Conservation (phyloP, 2,797 vertebrate genomes). For the Sandelia bainsii region DNA sequence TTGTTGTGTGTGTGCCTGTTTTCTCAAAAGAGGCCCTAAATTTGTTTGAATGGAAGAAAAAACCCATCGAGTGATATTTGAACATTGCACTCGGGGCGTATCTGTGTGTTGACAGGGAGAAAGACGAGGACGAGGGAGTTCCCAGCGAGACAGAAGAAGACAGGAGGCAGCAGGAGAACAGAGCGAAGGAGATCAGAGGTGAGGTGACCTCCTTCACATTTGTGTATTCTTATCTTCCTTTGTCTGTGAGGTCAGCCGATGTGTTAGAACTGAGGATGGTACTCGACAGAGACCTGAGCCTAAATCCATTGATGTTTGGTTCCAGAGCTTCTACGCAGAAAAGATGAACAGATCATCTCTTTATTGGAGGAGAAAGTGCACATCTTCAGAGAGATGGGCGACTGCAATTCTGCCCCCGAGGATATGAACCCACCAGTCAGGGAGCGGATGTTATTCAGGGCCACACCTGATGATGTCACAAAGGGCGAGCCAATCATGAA, state of each 20-base stretch:
- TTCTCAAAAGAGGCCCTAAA: too few species aligned
- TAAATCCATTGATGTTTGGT: neutral
- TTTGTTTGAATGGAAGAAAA: too few species aligned
- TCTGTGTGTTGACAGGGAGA: constrained; percentile 82
- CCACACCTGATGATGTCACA: constrained; percentile 87
- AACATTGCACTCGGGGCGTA: too few species aligned
- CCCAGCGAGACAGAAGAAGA: constrained; percentile 95
- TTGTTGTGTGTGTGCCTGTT: too few species aligned
- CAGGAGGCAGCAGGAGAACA: constrained; percentile 86
- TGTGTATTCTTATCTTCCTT: too few species aligned
- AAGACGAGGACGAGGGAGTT: constrained; percentile 94
- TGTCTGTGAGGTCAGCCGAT: too few species aligned
- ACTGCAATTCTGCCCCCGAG: constrained; percentile 80
- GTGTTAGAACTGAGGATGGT: too few species aligned
- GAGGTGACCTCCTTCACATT: neutral
- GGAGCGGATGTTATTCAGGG: constrained; percentile 87
- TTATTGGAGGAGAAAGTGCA: constrained; percentile 91
- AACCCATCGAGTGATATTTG: too few species aligned
- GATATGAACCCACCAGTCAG: constrained; percentile 72
- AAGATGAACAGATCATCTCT: constrained; percentile 90
- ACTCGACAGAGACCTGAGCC: too few species aligned
- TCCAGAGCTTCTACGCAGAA: constrained; percentile 90
- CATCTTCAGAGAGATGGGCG: constrained; percentile 90
- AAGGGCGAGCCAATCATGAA: constrained; percentile 91
- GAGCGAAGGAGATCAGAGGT: constrained; percentile 89